These are phyloP conservation scores for Plebejus anna DNA, from an alignment of 2,888 invertebrate species.

Conservation along the genomic window DNA sequence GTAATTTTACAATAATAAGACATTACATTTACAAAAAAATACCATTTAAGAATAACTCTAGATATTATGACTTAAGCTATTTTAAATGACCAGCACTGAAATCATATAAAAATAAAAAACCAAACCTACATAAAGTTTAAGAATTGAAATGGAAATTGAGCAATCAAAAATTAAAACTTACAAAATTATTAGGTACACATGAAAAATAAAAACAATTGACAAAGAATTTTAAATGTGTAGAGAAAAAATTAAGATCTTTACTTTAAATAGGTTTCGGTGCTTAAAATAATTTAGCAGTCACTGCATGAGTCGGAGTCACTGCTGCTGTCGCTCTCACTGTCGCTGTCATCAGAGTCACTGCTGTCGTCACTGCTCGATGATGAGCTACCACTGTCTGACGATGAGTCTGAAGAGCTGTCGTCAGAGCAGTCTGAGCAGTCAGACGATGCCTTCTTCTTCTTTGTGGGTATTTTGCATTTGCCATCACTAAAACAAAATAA, in stretches of 20 bases:
- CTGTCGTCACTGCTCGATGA: slow-evolving; percentile 48
- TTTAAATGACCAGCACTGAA: slow-evolving; percentile 47
- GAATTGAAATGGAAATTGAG: slow-evolving; percentile 26
- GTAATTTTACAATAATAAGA: slow-evolving; percentile 39
- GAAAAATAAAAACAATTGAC: background rate
- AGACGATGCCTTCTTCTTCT: slow-evolving; percentile 58
- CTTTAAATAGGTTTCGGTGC: slow-evolving; percentile 27
- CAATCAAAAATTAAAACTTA: background rate
- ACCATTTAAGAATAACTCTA: slow-evolving; percentile 10
- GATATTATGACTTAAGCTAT: slow-evolving; percentile 31
- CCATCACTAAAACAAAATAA: slow-evolving; percentile 51
- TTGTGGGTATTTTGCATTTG: slow-evolving; percentile 61
- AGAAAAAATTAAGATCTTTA: background rate
- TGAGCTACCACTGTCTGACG: slow-evolving; percentile 44
- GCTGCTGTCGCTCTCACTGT: slow-evolving; percentile 47
- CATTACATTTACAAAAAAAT: slow-evolving; percentile 22
- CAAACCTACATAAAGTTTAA: slow-evolving; percentile 21
- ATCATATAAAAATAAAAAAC: slow-evolving; percentile 39
- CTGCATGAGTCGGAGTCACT: slow-evolving; percentile 53
- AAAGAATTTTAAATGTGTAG: background rate
- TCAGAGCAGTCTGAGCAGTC: slow-evolving; percentile 55
- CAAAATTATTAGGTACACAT: background rate
- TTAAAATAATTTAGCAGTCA: slow-evolving; percentile 42
- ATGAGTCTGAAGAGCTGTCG: slow-evolving; percentile 43
- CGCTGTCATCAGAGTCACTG: slow-evolving; percentile 51